Percentiles rank a stretch among this genome's conserved stretches.
Conservation (phyloP, 2,113 vertebrate species). For the Corydoras sp. region DNA sequence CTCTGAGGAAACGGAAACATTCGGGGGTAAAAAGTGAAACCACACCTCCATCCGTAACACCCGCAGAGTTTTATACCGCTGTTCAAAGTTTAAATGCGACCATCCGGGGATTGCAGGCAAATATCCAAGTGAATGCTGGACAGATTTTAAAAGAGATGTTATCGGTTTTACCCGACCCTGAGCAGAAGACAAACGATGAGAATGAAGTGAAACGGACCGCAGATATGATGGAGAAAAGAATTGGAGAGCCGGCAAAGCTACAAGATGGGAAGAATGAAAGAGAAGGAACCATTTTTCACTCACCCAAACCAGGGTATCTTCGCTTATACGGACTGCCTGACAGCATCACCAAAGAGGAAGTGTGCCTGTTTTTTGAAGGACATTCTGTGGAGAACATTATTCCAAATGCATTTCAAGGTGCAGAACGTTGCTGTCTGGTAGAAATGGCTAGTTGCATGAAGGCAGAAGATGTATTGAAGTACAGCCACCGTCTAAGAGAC, state of each 20-base stretch:
- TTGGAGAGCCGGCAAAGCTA: background rate
- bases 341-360: conserved; percentile 72
- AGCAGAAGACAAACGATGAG: background rate
- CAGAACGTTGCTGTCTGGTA: conserved; percentile 71
- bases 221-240: background rate
- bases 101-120: conserved; percentile 43
- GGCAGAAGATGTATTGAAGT: conserved; percentile 70
- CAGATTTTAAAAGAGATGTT: background rate
- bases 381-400: conserved; percentile 74
- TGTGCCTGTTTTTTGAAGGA: conserved; percentile 76
- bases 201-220: too few species aligned
- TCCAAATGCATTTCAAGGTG: conserved; percentile 62
- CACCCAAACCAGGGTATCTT: conserved; percentile 65
- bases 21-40: conserved; percentile 57
- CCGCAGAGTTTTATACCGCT: background rate
- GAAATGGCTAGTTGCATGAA: conserved; percentile 76
- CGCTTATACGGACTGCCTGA: conserved; percentile 82
- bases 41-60: conserved; percentile 29
- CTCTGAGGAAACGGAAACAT: conserved; percentile 55
- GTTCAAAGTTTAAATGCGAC: conserved; percentile 41
- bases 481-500: conserved; percentile 68
- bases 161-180: background rate
- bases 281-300: conserved; percentile 46
- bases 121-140: background rate
- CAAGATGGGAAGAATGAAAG: conserved; percentile 29